Evolutionary conservation across 2,888 invertebrate genomes (phyloP), one percentile per base, ranked within the genome.

Genomic region (Gisinianus flammeolus): DNA sequence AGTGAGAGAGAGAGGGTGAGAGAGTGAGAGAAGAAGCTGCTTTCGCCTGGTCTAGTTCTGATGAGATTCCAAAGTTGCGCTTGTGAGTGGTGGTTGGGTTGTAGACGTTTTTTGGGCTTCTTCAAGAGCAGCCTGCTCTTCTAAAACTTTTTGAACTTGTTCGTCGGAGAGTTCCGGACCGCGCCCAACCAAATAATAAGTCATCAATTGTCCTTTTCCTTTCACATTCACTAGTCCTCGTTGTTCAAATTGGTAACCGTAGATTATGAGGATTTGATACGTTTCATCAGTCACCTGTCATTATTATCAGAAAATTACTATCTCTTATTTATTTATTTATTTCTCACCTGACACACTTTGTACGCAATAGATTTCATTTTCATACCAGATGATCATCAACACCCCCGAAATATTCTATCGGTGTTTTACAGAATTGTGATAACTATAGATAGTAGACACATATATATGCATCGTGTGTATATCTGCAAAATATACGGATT

Each of bases 161-260:
- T 80, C 79, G 24, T 83, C 81, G 26, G 81, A 75, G 24, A 81
- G 81, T 24, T 84, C 84, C 67, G 82, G 87, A 75, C 88, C 87
- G 84, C 89, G 89, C 2, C 89, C 88, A n/a, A 89, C 87, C 83
- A 98, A 89, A 87, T 97, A 97, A 88, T 95, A 97, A 0, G 97
- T 98, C 92, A 96, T 94, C 78, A 98, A 90, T 87, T 97, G 94
- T 19, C 98, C 98, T 88, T 98, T 98, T 84, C 98, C 98, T 88
- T 98, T 98, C 67, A 98, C 98, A 62, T 94, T 93, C 19, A 98
- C 97, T 79, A 97, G 89, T 5, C 98, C 98, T 2, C 98, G 92
- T 86, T 97, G 96, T 87, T 95, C 95, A 87, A 98, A 97, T 81
- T 92, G 92, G 88, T 95, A 98, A 0, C 96, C 96, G 86, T 95